Evolutionary conservation across 2,113 vertebrate species (phyloP).

Genomic region (Rana temporaria): DNA sequence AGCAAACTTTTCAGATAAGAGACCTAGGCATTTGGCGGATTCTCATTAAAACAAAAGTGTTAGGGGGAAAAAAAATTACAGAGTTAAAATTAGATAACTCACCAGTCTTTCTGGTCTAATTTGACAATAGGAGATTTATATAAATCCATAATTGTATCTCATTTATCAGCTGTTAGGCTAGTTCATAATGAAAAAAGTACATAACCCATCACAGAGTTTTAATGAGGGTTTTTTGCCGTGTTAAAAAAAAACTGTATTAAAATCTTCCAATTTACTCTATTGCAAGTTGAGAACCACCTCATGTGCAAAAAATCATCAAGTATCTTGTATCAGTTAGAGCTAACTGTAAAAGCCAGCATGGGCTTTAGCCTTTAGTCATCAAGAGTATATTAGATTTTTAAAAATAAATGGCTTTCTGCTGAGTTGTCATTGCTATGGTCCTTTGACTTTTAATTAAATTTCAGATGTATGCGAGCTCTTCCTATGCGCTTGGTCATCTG

Average conservation of each 20-base stretch:
- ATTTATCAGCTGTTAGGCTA: constrained; percentile 90
- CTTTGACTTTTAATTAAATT: constrained; percentile 96
- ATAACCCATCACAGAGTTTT: constrained; percentile 85
- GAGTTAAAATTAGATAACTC: constrained; percentile 83
- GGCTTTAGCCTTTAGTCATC: constrained; percentile 84
- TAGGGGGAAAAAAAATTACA: constrained; percentile 82
- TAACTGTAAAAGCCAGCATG: constrained; percentile 93
- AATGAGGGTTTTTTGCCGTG: constrained; percentile 95
- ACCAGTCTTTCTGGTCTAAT: constrained; percentile 90
- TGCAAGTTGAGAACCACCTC: constrained; percentile 90
- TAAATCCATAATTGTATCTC: constrained; percentile 95
- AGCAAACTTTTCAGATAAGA: constrained; percentile 70
- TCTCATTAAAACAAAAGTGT: constrained; percentile 93
- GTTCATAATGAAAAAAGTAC: constrained; percentile 91
- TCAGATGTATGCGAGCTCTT: constrained; percentile 79
- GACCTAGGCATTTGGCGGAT: constrained; percentile 74
- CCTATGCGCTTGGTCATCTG: constrained; percentile 70
- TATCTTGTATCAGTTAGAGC: constrained; percentile 89
- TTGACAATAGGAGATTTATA: constrained; percentile 94
- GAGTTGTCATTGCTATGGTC: constrained; percentile 82
- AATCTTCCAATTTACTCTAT: constrained; percentile 93
- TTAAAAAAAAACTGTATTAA: constrained; percentile 98
- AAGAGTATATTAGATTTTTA: constrained; percentile 93
- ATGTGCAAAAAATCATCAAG: constrained; percentile 85
- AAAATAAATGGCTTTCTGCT: constrained; percentile 92